Base-by-base conservation (phyloP, 2,113 vertebrate genomes). In the Cromileptes altivelis region DNA sequence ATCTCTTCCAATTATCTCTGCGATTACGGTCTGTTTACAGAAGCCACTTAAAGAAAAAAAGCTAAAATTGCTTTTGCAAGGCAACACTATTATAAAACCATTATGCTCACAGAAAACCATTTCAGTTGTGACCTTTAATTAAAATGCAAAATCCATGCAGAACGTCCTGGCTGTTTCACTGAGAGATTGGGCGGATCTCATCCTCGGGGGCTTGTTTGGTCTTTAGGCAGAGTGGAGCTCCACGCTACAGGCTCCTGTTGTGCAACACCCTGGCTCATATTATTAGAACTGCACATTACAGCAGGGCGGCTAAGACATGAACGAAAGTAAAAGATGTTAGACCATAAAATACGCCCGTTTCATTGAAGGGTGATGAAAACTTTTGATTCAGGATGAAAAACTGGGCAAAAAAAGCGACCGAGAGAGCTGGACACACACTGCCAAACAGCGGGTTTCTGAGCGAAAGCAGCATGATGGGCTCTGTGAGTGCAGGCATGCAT, bases 101-200 rank as follows among this genome's bases (percentile, higher is more conserved):
- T 84, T 83, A 81, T 25, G 63, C 27, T 78, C 47, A 25, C 23
- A 57, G 57, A 69, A 79, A 92, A 64, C 15, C 37, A 74, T 78
- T 89, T 78, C 45, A 57, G 27, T 67, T 69, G 33, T 85, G 80
- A 81, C 75, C 84, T 87, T 91, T 90, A 89, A 90, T 89, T 84
- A 86, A 86, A 90, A 85, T 57, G 75, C 67, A 37, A 45, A 77
- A 30, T 75, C 45, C 25, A 47, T 77, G 67, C 62, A 77, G 75
- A 81, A 84, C 56, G 11, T 74, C 25, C 25, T 21, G n/a, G 21
- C 30, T 37, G 60, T 88, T 81, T 33, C 70, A 58, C n/a, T 50
- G 62, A 82, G 63, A 42, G 62, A 76, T 30, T 60, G 70, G 53
- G n/a, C 49, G 8, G 47, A 81, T 64, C 23, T 71, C 25, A 57